These are phyloP conservation scores for Campaea margaritaria DNA, from an alignment of 2,888 invertebrate species.

Conservation along the genomic window DNA sequence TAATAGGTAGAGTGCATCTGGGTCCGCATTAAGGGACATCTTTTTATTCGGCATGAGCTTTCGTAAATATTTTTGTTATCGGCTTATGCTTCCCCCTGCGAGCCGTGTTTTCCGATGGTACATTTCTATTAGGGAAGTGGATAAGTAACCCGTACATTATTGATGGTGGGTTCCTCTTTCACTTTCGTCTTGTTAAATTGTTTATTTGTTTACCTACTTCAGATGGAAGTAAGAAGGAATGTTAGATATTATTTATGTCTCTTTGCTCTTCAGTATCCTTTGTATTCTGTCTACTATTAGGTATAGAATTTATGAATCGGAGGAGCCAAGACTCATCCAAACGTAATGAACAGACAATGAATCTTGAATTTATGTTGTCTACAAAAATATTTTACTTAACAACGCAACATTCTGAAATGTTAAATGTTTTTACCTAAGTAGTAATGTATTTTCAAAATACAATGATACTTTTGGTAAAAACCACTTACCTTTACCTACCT, in stretches of 20 bases:
- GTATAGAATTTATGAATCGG: too few species aligned
- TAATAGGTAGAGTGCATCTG: constrained; percentile 81
- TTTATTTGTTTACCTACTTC: constrained; percentile 44
- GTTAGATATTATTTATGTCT: neutral
- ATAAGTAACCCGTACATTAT: constrained; percentile 67
- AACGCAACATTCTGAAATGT: too few species aligned
- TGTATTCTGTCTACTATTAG: too few species aligned
- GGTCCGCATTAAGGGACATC: constrained; percentile 81
- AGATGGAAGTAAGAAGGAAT: neutral
- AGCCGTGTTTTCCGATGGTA: constrained; percentile 57
- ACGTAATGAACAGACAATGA: too few species aligned
- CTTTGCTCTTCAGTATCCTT: neutral
- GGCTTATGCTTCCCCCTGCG: constrained; percentile 61
- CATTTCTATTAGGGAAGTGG: constrained; percentile 64
- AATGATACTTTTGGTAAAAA: neutral
- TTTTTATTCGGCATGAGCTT: constrained; percentile 79
- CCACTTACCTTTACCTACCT: constrained; percentile 1
- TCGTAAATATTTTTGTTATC: constrained; percentile 84
- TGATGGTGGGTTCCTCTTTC: constrained; percentile 50
- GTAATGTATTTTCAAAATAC: too few species aligned
- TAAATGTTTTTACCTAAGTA: too few species aligned
- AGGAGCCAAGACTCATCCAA: too few species aligned
- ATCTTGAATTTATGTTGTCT: too few species aligned
- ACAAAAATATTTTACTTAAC: too few species aligned
- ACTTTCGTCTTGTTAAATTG: constrained; percentile 44